Evolutionary conservation across 2,797 vertebrate genomes (phyloP), one percentile per base, ranked within the genome.

Genomic region (Amniataba percoides): DNA sequence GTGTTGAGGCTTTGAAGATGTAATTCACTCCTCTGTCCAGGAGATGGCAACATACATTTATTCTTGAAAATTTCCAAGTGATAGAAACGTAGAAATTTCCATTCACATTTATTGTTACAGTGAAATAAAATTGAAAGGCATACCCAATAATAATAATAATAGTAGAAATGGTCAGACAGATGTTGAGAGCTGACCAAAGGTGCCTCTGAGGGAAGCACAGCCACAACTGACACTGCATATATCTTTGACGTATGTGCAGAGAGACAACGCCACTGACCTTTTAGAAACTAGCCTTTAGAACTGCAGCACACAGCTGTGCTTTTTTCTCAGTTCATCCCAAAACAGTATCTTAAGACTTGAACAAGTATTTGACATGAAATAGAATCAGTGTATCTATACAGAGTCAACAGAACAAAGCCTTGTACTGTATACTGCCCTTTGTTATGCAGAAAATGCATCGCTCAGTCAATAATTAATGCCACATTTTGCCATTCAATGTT

Each of bases 21-120:
- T 80, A 23, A 31, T 84, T 72, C 36, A 16, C 1, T 4, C 4
- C 1, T 52, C 15, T 59, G 36, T 18, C 90, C 94, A 93, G 68
- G 3, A 94, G 94, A 80, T 93, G 94, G 93, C 73, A 40, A 59
- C 34, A 93, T 31, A 89, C n/a, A 60, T 42, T 62, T 18, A 7
- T 2, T 27, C 9, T 12, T 49, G 31, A 72, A 57, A 78, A 51
- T 21, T 40, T n/a, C 2, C 18, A 21, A 48, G 18, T 4, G 6
- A 5, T 1, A 0, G 9, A 11, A 36, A 36, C 8, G 12, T 7
- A n/a, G 11, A 27, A 45, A 46, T 14, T 31, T 31, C 27, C 4
- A 46, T 19, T 62, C 23, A 6, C 8, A 42, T 19, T 11, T 27
- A 14, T 9, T 34, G 34, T 65, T 60, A 39, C 19, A 40, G 42